Percentiles rank a stretch among this genome's conserved stretches.
Evolutionary conservation across 2,888 invertebrate species (phyloP).

Genomic region (Caenorhabditis doughertyi): DNA sequence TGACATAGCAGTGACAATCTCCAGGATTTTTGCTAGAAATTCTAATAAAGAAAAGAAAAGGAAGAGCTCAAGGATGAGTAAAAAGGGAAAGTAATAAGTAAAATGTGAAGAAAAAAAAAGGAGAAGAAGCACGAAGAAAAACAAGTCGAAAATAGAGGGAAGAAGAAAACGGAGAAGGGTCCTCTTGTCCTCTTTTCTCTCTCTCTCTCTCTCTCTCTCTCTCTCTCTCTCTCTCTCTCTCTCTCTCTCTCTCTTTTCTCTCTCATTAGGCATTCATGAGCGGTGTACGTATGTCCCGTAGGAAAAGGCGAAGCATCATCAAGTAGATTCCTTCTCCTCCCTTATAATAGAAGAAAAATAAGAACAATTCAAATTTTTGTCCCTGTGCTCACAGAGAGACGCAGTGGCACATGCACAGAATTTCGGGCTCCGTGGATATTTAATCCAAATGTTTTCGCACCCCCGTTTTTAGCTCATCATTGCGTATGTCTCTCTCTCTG

Average conservation of each 20-base stretch:
- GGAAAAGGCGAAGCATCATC: slow-evolving; percentile 2
- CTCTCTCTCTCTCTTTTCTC: slow-evolving; percentile 26
- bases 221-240: slow-evolving; percentile 1
- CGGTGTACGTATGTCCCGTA: slow-evolving; percentile 28
- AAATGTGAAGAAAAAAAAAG: not conserved
- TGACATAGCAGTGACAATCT: slow-evolving; percentile 44
- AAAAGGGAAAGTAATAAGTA: slow-evolving; percentile 3
- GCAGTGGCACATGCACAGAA: too few species aligned
- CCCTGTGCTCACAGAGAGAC: not conserved
- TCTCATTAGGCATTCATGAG: slow-evolving; percentile 62
- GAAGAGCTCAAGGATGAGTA: not conserved
- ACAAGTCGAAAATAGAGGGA: slow-evolving; percentile 13
- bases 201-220: not conserved
- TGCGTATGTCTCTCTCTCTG: not conserved
- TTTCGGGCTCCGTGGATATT: slow-evolving; percentile 54
- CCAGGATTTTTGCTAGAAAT: slow-evolving; percentile 39
- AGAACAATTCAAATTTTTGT: not conserved
- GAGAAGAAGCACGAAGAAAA: slow-evolving; percentile 7
- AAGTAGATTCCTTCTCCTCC: not conserved
- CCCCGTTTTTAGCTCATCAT: slow-evolving; percentile 10
- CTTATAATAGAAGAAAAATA: slow-evolving; percentile 5
- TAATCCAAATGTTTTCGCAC: slow-evolving; percentile 60
- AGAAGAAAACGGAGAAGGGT: slow-evolving; percentile 37
- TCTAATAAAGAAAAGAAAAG: not conserved
- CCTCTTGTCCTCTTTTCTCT: slow-evolving; percentile 25